Evolutionary conservation across 2,888 invertebrate genomes (phyloP).

Genomic region (Eilema sororculum): DNA sequence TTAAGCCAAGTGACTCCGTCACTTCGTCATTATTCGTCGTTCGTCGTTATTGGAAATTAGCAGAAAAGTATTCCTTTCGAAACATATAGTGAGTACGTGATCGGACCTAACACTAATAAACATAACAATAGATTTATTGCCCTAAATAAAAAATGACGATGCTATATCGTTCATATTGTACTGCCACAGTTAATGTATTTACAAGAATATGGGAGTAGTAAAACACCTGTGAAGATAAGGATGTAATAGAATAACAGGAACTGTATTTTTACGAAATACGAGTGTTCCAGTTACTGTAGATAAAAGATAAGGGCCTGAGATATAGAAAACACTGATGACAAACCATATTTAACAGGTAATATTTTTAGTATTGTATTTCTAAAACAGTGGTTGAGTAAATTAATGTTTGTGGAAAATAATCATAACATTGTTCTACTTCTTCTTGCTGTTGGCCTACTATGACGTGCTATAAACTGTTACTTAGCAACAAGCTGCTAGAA

Average conservation of each 20-base stretch:
- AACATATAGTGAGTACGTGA: not conserved
- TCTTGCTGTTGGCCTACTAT: too few species aligned
- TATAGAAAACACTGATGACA: too few species aligned
- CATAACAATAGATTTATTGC: not conserved
- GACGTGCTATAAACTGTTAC: too few species aligned
- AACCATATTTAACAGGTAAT: not conserved
- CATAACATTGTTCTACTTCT: too few species aligned
- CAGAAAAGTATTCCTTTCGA: not conserved
- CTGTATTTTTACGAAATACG: slow-evolving; percentile 21
- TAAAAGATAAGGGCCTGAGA: slow-evolving; percentile 38
- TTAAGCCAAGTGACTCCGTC: too few species aligned
- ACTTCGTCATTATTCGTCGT: too few species aligned
- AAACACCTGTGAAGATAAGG: slow-evolving; percentile 12
- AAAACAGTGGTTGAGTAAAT: too few species aligned
- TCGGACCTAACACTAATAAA: not conserved
- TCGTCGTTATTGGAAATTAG: not conserved
- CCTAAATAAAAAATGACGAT: not conserved
- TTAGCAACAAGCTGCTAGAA: too few species aligned
- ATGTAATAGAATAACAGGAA: slow-evolving; percentile 9
- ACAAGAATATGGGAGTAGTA: not conserved
- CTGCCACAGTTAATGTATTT: not conserved
- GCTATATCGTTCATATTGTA: not conserved
- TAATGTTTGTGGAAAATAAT: too few species aligned
- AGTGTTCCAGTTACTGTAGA: slow-evolving; percentile 18
- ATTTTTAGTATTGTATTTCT: too few species aligned